Evolutionary conservation across 2,888 invertebrate genomes (phyloP).

Genomic region (Nematopogon swammerdamellus): DNA sequence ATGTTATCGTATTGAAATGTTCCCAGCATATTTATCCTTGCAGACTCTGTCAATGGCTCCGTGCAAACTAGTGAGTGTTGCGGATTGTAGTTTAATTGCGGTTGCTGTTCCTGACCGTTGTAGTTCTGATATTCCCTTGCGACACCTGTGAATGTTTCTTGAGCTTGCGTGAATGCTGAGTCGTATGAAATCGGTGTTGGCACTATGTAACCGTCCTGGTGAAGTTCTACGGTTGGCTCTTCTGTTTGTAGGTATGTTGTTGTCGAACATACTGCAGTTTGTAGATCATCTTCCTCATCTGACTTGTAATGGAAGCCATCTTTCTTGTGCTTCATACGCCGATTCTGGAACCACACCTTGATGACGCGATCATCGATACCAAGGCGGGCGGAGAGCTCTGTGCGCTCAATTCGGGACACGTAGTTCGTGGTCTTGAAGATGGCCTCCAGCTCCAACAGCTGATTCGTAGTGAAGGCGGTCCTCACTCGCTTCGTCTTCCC

Average conservation of each 20-base stretch:
- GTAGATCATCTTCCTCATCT: neutral
- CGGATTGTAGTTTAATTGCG: too few relatives aligned
- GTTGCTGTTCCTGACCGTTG: too few relatives aligned
- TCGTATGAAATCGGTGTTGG: neutral
- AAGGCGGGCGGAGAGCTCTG: slow-evolving; percentile 60
- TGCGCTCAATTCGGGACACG: slow-evolving; percentile 65
- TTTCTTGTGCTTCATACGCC: slow-evolving; percentile 72
- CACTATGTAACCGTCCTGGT: neutral
- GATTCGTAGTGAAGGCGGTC: slow-evolving; percentile 71
- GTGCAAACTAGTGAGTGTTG: too few relatives aligned
- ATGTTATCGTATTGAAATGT: too few relatives aligned
- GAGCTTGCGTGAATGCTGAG: neutral
- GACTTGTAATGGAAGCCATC: slow-evolving; percentile 27
- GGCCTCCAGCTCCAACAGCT: slow-evolving; percentile 67
- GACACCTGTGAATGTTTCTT: neutral
- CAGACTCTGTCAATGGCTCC: too few relatives aligned
- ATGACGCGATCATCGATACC: slow-evolving; percentile 70
- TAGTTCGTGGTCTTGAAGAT: slow-evolving; percentile 66
- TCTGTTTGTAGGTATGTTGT: neutral
- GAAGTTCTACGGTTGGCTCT: neutral
- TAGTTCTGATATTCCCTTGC: neutral
- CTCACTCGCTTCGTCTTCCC: slow-evolving; percentile 58
- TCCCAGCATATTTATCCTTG: too few relatives aligned
- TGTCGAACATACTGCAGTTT: neutral
- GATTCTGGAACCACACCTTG: slow-evolving; percentile 85